Conservation (phyloP, 2,113 vertebrate genomes). For the Urocynchramus pylzowi region DNA sequence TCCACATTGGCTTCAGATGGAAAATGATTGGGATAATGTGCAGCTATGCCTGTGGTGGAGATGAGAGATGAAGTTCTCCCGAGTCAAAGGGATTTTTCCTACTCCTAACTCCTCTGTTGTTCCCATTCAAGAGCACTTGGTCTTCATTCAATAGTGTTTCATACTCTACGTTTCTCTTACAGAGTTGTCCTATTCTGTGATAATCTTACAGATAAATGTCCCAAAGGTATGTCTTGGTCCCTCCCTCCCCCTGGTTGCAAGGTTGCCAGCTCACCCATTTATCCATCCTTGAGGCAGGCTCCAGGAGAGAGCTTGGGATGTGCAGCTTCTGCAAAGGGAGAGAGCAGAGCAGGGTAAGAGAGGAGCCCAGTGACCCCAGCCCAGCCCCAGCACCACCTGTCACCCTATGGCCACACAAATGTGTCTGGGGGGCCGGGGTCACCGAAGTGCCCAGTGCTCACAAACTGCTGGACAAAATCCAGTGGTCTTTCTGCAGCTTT, state of each 20-base stretch:
- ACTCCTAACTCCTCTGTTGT: background rate
- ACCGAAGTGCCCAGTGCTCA: background rate
- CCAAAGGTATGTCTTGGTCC: background rate
- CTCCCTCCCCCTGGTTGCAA: background rate
- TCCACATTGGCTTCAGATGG: background rate
- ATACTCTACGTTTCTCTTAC: background rate
- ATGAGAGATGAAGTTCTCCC: background rate
- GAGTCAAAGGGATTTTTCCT: background rate
- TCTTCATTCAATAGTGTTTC: background rate
- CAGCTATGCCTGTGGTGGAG: background rate
- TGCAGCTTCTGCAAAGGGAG: slow-evolving; percentile 75
- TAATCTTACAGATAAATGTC: background rate
- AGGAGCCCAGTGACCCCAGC: background rate
- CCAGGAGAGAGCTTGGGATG: slow-evolving; percentile 76
- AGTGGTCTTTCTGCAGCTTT: background rate
- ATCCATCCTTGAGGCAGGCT: slow-evolving; percentile 67
- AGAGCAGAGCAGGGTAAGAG: background rate
- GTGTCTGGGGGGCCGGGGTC: rapidly evolving
- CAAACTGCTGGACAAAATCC: background rate
- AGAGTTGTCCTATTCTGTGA: background rate
- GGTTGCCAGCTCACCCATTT: slow-evolving; percentile 34
- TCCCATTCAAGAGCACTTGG: background rate
- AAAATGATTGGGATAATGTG: background rate
- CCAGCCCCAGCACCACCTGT: background rate
- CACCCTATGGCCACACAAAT: rapidly evolving